Base-by-base conservation (phyloP, 2,113 vertebrate species). In the Tachuris rubrigastra region DNA sequence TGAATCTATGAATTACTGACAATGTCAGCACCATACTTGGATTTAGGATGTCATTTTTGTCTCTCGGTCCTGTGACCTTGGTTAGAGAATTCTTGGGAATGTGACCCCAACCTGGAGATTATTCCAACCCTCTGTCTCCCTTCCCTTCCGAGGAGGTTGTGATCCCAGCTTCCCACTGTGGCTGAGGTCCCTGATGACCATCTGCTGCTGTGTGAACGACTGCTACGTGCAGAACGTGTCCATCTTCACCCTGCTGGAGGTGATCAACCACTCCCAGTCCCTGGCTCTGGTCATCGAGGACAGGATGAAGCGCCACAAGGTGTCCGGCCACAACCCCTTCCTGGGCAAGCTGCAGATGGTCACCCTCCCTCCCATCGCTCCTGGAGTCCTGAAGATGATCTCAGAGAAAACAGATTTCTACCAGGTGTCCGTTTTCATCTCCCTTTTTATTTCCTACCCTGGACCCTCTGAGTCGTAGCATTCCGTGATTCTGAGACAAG, bases 181-280 rank as follows among this genome's bases (percentile, higher is more conserved):
- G 99, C 97, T 99, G 88, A 98, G 98, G 93, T 98, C 99, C 42
- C 95, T 99, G 85, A 99, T 99, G 99, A 99, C 98, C 3, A 92
- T 99, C 33, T 99, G 99, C 97, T 99, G 99, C 97, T 98, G 99
- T 24, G 98, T 98, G 41, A 98, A 94, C 5, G 99, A 99, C 97
- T 98, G 98, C 97, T 97, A 98, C 72, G 97, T 99, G 50, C 98
- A 99, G 96, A 99, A 99, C 24, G 98, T 98, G 33, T 99, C 99
- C 65, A 98, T 99, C 93, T 98, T 98, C 80, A 98, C 99, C 0
- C 97, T 99, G n/a, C 97, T 99, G 86, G 99, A 99, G 92, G 96
- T 99, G 75, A 98, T 99, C 87, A 99, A 99, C 97, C 99, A 99
- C 63, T 99, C 99, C 50, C 99, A 99, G 97, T 99, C 99, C 17